Conservation (phyloP, 2,888 invertebrate species). For the Lepidochitona cinerea region DNA sequence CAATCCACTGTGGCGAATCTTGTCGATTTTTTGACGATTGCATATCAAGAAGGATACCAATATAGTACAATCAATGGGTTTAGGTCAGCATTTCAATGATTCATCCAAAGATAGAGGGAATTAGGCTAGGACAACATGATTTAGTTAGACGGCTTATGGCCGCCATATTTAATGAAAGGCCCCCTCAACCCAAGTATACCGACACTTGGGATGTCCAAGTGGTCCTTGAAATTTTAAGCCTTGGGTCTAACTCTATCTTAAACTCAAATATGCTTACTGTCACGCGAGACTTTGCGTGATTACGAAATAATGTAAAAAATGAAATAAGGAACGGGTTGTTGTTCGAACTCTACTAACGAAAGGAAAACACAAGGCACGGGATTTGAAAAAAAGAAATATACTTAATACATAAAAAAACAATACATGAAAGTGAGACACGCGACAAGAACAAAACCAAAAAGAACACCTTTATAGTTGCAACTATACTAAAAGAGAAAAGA, state of each 20-base stretch:
- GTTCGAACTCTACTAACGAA: no score
- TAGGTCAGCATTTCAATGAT: constrained; percentile 14
- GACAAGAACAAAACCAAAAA: no score
- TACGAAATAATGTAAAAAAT: no score
- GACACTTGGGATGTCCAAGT: constrained; percentile 17
- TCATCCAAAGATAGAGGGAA: constrained; percentile 12
- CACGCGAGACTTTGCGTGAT: no score
- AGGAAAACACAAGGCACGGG: no score
- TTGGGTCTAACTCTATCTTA: constrained; percentile 6
- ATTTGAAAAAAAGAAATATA: no score
- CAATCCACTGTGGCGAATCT: constrained; percentile 16
- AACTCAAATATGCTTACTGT: no score
- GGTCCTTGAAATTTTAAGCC: constrained; percentile 5
- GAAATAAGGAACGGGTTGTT: no score
- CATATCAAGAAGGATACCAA: neutral
- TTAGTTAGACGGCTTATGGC: constrained; percentile 12
- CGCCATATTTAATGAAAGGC: constrained; percentile 17
- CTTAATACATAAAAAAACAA: no score
- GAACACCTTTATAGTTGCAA: no score
- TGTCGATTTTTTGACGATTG: constrained; percentile 6
- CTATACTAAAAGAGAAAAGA: no score
- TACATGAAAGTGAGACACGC: no score
- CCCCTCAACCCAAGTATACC: constrained; percentile 11
- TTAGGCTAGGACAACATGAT: constrained; percentile 7
- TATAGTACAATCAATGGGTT: constrained; percentile 11